Evolutionary conservation across 2,888 invertebrate genomes (phyloP).

Genomic region (Leptopilina syphax): DNA sequence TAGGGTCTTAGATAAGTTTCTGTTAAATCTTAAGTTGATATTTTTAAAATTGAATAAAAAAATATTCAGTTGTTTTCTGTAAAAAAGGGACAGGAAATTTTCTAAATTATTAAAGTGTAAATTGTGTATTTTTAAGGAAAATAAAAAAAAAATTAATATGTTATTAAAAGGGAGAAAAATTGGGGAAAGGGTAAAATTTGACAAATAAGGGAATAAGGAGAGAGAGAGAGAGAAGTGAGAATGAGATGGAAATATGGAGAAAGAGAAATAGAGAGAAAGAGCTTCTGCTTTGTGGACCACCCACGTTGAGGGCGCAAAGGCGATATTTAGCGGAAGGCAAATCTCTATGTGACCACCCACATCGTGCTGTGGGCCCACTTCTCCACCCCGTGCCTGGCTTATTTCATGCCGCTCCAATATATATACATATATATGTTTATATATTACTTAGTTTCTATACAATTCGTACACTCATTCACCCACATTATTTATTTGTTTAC

Average conservation of each 20-base stretch:
- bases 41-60: too few relatives aligned
- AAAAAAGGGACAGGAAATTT: too few relatives aligned
- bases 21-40: too few relatives aligned
- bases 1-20: too few relatives aligned
- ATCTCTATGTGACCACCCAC: conserved; percentile 75
- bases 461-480: conserved; percentile 20
- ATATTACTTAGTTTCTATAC: conserved; percentile 23
- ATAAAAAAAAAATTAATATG: too few relatives aligned
- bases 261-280: conserved; percentile 55
- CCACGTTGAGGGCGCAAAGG: conserved; percentile 75
- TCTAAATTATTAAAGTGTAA: too few relatives aligned
- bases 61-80: too few relatives aligned
- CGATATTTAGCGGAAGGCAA: conserved; percentile 76
- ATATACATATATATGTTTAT: conserved; percentile 28
- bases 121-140: too few relatives aligned
- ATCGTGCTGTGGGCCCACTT: conserved; percentile 63
- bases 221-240: conserved; percentile 56
- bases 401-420: conserved; percentile 63
- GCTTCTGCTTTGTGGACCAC: conserved; percentile 66
- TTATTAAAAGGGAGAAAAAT: conserved; percentile 16
- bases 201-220: conserved; percentile 46
- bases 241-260: conserved; percentile 50
- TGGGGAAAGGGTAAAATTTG: conserved; percentile 44
- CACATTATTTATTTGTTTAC: conserved; percentile 12
- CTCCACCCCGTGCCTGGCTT: conserved; percentile 67